Base-by-base conservation (phyloP, 2,797 vertebrate species). In the Eulemur mongoz region DNA sequence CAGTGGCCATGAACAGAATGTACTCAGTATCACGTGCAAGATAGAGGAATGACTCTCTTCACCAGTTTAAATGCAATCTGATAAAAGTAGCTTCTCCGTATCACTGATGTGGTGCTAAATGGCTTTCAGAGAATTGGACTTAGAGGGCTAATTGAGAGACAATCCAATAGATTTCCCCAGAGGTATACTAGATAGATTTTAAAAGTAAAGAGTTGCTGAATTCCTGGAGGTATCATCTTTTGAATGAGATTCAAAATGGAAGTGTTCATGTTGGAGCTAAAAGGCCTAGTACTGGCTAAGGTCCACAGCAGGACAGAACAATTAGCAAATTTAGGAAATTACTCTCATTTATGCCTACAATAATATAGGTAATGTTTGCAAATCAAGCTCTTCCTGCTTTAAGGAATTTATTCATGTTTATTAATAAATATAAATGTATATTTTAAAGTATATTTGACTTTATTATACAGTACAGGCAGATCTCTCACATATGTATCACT, bases 91-190 rank as follows among this genome's bases (percentile, higher is more conserved):
- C 43, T 95, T 85, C 80, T 88, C 9, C 0, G 12, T 76, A 85
- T 90, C 90, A 38, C 15, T 97, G 92, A 70, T 45, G 35, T 94
- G 86, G 78, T 79, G 35, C 86, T 97, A 95, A 94, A 93, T 73
- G 84, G 52, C 50, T 96, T 97, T 93, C 52, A 69, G 78, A 96
- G 92, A 97, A 97, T 30, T 48, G 48, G 91, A 90, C 69, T 95
- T 93, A 78, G 59, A 76, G n/a, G 43, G 52, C 81, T 97, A 96
- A 94, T 57, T 96, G 78, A 95, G 82, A 93, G 23, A 73, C 87
- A 94, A 82, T 78, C 67, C 63, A 59, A 25, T 32, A 93, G 54
- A 93, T 95, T 96, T 96, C 87, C 78, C 61, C 63, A 88, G 80
- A 90, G 95, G 43, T 38, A 63, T 30, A 78, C 30, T 10, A 81